Evolutionary conservation across 2,888 invertebrate genomes (phyloP).

Genomic region (Drosophila paramelanica): DNA sequence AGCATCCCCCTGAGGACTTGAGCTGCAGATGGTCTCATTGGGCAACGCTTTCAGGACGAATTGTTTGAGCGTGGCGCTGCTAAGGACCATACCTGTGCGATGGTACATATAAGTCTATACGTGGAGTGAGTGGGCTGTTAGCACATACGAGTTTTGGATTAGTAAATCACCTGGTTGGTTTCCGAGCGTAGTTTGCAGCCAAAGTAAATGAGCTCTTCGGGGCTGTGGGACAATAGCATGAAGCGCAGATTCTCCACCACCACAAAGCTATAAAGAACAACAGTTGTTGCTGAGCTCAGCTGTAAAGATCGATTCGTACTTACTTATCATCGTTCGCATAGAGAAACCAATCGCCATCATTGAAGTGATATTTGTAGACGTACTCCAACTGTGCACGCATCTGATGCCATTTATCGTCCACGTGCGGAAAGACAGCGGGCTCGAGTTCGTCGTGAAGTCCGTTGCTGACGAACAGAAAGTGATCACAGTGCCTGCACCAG

Average conservation of each 20-base stretch:
- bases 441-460: conserved; percentile 90
- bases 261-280: conserved; percentile 89
- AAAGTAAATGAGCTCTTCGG: conserved; percentile 92
- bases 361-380: conserved; percentile 91
- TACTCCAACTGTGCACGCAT: conserved; percentile 96
- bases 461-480: conserved; percentile 93
- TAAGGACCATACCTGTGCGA: conserved; percentile 96
- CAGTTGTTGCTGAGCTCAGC: background rate
- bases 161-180: conserved; percentile 78
- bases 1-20: conserved; percentile 84
- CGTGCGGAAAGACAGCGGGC: conserved; percentile 92
- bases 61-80: conserved; percentile 90
- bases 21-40: conserved; percentile 85
- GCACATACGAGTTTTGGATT: background rate
- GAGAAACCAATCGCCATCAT: conserved; percentile 97
- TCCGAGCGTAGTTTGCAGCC: conserved; percentile 94
- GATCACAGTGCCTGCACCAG: conserved; percentile 96
- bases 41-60: conserved; percentile 91
- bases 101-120: conserved; percentile 93
- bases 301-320: conserved; percentile 86
- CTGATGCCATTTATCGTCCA: conserved; percentile 93
- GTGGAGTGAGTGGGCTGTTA: no score
- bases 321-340: conserved; percentile 99
- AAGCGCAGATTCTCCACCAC: conserved; percentile 96
- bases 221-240: conserved; percentile 90